phyloP scores from a whole-genome alignment of 2,888 invertebrate genomes.

The Protonemura montana region DNA sequence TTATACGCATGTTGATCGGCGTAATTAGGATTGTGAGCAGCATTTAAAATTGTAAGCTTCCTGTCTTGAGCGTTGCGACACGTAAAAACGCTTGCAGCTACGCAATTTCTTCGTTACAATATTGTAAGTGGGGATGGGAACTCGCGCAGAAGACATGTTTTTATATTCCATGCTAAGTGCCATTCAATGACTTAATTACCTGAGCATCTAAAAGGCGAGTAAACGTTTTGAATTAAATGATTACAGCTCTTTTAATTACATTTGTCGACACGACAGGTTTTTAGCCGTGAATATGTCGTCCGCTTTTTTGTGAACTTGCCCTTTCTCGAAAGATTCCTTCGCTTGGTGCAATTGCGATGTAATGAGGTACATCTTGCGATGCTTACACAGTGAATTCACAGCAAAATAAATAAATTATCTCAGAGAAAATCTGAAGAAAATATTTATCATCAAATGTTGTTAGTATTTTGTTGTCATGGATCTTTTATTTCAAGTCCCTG shows the following conservation, averaged over 20 bases:
- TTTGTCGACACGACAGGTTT: neutral
- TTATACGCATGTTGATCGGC: neutral
- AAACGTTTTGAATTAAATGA: neutral
- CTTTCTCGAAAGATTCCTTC: too few species aligned
- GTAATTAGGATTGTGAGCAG: neutral
- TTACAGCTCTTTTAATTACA: neutral
- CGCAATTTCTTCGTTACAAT: neutral
- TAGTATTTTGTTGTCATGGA: too few species aligned
- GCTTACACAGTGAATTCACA: too few species aligned
- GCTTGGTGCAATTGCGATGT: too few species aligned
- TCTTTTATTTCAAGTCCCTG: too few species aligned
- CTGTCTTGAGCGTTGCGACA: neutral
- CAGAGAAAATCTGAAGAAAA: too few species aligned
- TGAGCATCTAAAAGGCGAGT: neutral
- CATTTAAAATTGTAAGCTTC: neutral
- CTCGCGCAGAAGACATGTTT: neutral
- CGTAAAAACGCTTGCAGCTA: neutral
- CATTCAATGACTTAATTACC: neutral
- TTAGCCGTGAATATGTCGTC: neutral
- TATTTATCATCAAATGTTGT: too few species aligned
- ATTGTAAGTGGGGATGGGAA: neutral
- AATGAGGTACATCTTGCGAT: too few species aligned
- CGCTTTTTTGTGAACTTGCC: neutral
- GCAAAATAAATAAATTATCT: too few species aligned
- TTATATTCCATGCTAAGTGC: neutral